These are phyloP conservation scores for Pomatostomus ruficeps DNA, from an alignment of 2,113 vertebrate species.

Conservation along the genomic window DNA sequence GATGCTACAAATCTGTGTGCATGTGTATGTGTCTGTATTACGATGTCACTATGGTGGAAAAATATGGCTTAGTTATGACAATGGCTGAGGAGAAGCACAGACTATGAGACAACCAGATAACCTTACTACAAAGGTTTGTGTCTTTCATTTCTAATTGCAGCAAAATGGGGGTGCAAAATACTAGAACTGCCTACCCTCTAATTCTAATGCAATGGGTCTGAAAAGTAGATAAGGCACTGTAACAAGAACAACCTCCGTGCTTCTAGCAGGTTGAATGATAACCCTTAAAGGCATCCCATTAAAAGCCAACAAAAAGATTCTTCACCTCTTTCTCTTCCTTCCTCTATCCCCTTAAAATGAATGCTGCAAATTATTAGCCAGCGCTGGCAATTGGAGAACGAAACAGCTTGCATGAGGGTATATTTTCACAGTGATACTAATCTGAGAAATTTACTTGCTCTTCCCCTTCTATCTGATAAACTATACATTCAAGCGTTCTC, in stretches of 20 bases:
- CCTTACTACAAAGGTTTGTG: background rate
- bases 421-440: slow-evolving; percentile 47
- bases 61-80: background rate
- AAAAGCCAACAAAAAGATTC: slow-evolving; percentile 12
- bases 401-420: slow-evolving; percentile 23
- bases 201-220: background rate
- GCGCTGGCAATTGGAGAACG: background rate
- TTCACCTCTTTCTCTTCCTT: background rate
- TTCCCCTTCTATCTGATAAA: slow-evolving; percentile 58
- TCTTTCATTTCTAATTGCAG: slow-evolving; percentile 23
- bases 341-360: background rate
- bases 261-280: background rate
- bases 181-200: background rate
- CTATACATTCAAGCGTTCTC: slow-evolving; percentile 53
- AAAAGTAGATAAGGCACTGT: background rate
- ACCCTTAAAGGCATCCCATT: slow-evolving; percentile 24
- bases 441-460: slow-evolving; percentile 45
- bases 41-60: background rate
- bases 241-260: background rate
- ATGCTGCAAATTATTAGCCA: slow-evolving; percentile 16
- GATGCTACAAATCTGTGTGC: background rate
- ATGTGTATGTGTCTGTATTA: slow-evolving; percentile 5
- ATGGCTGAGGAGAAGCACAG: background rate
- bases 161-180: background rate
- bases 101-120: background rate